Percentiles rank a stretch among this genome's conserved stretches.
phyloP scores from a whole-genome alignment of 2,888 invertebrate genomes.

The Papilio demoleus region DNA sequence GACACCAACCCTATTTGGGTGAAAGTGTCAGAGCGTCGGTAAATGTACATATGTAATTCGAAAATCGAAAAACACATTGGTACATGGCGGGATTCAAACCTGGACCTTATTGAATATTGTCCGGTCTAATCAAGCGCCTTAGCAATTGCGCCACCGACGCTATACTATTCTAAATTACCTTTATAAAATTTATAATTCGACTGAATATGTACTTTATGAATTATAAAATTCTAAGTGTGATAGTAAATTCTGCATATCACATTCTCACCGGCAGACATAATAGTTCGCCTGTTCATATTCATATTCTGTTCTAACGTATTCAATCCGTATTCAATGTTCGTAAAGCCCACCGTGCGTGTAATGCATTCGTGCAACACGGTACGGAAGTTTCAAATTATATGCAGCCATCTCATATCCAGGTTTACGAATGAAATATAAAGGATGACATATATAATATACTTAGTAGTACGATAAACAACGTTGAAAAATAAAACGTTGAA shows the following conservation, averaged over 20 bases:
- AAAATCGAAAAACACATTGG: too few species aligned
- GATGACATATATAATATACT: too few species aligned
- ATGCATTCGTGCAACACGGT: slow-evolving; percentile 1
- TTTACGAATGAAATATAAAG: background rate
- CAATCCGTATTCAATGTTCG: slow-evolving; percentile 14
- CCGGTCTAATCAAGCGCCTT: too few species aligned
- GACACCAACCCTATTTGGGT: too few species aligned
- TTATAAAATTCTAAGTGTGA: background rate
- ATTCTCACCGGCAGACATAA: background rate
- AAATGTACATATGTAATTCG: too few species aligned
- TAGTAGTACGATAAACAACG: background rate
- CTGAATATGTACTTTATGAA: background rate
- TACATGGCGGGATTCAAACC: too few species aligned
- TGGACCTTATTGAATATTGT: too few species aligned
- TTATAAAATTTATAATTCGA: background rate
- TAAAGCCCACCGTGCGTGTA: slow-evolving; percentile 4
- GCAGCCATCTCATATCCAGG: background rate
- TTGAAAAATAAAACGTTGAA: background rate
- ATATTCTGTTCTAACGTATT: slow-evolving; percentile 8
- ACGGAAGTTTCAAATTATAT: background rate
- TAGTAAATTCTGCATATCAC: background rate
- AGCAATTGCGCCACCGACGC: too few species aligned
- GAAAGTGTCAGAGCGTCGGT: too few species aligned
- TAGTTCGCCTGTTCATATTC: slow-evolving; percentile 9
- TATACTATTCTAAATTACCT: too few species aligned